Percentiles rank a stretch among this genome's conserved stretches.
Evolutionary conservation across 2,797 vertebrate species (phyloP).

Genomic region (Microctenopoma lineatum): DNA sequence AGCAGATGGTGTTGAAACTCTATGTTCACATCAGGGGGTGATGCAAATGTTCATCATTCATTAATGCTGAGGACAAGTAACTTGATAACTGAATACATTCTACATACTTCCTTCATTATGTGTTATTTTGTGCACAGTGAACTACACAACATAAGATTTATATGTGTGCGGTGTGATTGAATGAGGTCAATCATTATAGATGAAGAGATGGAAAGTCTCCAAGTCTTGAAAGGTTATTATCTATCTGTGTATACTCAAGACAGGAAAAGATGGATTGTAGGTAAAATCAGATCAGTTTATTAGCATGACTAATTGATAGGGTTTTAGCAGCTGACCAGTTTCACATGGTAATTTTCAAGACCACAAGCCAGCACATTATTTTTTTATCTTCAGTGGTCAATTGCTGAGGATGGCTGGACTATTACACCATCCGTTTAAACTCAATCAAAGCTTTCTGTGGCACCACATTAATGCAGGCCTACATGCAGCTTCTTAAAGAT

Average conservation of each 20-base stretch:
- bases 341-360: conserved; percentile 48
- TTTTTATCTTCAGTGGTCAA: conserved; percentile 50
- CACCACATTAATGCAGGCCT: conserved; percentile 17
- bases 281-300: conserved; percentile 65
- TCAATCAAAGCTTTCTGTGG: conserved; percentile 14
- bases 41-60: conserved; percentile 78
- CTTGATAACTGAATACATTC: conserved; percentile 61
- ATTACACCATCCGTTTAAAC: conserved; percentile 17
- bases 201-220: conserved; percentile 29
- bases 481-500: conserved; percentile 6
- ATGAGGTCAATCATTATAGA: conserved; percentile 72
- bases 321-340: conserved; percentile 43
- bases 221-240: conserved; percentile 56
- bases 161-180: conserved; percentile 44
- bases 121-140: conserved; percentile 10
- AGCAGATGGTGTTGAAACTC: conserved; percentile 82
- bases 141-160: conserved; percentile 24
- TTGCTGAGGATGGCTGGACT: conserved; percentile 34
- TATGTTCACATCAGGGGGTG: conserved; percentile 76
- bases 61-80: conserved; percentile 73
- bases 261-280: conserved; percentile 36
- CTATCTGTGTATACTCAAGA: conserved; percentile 22
- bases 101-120: conserved; percentile 14
- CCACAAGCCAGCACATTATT: conserved; percentile 47
- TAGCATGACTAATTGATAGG: conserved; percentile 62